phyloP scores from a whole-genome alignment of 2,113 vertebrate species.

The Progne subis region DNA sequence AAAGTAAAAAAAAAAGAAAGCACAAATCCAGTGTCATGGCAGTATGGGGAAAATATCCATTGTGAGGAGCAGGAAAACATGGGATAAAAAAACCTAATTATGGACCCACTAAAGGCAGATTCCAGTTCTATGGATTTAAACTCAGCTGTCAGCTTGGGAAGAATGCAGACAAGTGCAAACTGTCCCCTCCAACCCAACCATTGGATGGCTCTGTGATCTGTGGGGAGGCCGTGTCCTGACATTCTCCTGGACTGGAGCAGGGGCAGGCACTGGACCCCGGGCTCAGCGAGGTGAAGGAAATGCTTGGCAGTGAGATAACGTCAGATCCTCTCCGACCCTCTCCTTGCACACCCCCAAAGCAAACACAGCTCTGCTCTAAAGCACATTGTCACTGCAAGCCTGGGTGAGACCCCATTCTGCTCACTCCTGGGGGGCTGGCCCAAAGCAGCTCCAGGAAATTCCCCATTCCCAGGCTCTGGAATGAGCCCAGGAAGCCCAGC shows the following conservation, averaged over 20 bases:
- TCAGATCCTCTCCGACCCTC: neutral
- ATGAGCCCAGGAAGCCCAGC: neutral
- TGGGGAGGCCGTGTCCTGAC: accelerated
- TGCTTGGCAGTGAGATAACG: accelerated
- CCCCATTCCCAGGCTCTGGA: neutral
- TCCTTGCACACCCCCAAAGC: accelerated
- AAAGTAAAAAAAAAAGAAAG: neutral
- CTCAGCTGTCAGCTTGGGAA: too few relatives aligned
- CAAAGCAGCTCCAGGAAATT: neutral
- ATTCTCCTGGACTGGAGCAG: neutral
- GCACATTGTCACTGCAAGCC: accelerated
- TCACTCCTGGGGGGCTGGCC: neutral
- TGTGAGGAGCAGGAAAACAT: neutral
- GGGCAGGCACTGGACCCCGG: accelerated
- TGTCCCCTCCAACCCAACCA: neutral
- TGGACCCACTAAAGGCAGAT: neutral
- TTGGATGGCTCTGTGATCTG: accelerated
- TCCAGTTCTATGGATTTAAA: neutral
- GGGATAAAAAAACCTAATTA: neutral
- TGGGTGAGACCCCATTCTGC: accelerated
- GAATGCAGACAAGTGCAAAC: neutral
- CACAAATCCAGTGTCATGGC: neutral
- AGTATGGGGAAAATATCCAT: neutral
- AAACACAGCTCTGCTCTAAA: neutral
- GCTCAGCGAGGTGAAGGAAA: accelerated